Conservation (phyloP, 35 echinoderm and acorn worm species). For the Hemicentrotus pulcherrimus region DNA sequence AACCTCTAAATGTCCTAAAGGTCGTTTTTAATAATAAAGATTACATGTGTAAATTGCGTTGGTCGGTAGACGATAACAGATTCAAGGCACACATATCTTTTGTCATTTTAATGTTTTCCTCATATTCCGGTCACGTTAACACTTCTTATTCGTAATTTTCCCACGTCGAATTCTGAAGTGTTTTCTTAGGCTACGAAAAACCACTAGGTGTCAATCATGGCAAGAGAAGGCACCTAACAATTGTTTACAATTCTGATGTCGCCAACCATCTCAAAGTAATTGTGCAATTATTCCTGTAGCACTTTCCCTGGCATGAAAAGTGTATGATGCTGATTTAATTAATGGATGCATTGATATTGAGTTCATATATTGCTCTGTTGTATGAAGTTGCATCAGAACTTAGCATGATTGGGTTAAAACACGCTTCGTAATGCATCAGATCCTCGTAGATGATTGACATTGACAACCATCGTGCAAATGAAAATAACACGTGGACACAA, state of each 20-base stretch:
- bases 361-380: too few species aligned
- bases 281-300: neutral
- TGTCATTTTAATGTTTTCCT: neutral
- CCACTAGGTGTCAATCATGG: neutral
- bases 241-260: neutral
- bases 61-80: neutral
- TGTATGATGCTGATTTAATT: neutral
- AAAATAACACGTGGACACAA: too few species aligned
- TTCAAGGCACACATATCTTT: conserved; percentile 1
- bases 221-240: neutral
- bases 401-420: too few species aligned
- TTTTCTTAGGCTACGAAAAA: neutral
- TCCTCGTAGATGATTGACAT: too few species aligned
- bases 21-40: too few species aligned
- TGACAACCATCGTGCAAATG: too few species aligned
- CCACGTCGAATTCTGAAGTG: neutral
- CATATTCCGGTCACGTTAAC: neutral
- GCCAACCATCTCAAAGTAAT: neutral
- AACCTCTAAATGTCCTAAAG: too few species aligned
- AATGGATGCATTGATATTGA: neutral
- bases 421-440: too few species aligned
- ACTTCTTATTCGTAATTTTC: neutral
- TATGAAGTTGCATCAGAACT: too few species aligned
- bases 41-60: too few species aligned
- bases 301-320: neutral